phyloP scores from a whole-genome alignment of 2,113 vertebrate genomes.

The Podarcis raffonei region DNA sequence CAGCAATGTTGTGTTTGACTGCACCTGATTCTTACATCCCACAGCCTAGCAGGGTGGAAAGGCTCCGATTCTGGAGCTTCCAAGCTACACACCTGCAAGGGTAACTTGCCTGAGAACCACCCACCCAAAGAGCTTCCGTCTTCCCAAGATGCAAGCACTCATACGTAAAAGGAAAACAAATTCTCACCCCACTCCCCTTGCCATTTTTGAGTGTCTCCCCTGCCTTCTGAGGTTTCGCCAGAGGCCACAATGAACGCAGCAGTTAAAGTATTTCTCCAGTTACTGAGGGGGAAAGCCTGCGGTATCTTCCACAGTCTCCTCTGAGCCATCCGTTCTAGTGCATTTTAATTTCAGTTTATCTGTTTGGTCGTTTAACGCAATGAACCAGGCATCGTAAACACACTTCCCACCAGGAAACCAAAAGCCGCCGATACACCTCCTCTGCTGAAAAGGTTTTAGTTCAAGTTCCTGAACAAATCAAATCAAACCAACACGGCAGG shows the following conservation, averaged over 20 bases:
- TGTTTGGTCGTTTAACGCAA: slow-evolving; percentile 52
- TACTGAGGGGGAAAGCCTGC: slow-evolving; percentile 50
- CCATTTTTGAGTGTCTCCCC: slow-evolving; percentile 57
- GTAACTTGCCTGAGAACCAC: too few species aligned
- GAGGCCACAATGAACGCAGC: slow-evolving; percentile 43
- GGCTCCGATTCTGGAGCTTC: too few species aligned
- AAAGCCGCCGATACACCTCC: slow-evolving; percentile 43
- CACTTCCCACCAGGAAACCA: slow-evolving; percentile 48
- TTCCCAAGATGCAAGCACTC: slow-evolving; percentile 56
- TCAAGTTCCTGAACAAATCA: slow-evolving; percentile 61
- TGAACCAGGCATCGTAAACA: slow-evolving; percentile 31
- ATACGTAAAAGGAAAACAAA: slow-evolving; percentile 60
- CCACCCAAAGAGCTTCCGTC: too few species aligned
- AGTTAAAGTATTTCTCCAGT: slow-evolving; percentile 56
- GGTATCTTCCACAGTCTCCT: slow-evolving; percentile 46
- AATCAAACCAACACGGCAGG: slow-evolving; percentile 48
- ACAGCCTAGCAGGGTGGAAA: too few species aligned
- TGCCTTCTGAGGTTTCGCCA: neutral
- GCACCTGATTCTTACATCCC: too few species aligned
- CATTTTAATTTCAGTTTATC: slow-evolving; percentile 61
- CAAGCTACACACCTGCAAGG: too few species aligned
- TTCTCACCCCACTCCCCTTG: slow-evolving; percentile 36
- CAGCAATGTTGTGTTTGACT: too few species aligned
- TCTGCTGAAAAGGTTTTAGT: slow-evolving; percentile 50
- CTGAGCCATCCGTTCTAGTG: slow-evolving; percentile 27